phyloP scores from a whole-genome alignment of 2,113 vertebrate species.

The Callocephalon fimbriatum region DNA sequence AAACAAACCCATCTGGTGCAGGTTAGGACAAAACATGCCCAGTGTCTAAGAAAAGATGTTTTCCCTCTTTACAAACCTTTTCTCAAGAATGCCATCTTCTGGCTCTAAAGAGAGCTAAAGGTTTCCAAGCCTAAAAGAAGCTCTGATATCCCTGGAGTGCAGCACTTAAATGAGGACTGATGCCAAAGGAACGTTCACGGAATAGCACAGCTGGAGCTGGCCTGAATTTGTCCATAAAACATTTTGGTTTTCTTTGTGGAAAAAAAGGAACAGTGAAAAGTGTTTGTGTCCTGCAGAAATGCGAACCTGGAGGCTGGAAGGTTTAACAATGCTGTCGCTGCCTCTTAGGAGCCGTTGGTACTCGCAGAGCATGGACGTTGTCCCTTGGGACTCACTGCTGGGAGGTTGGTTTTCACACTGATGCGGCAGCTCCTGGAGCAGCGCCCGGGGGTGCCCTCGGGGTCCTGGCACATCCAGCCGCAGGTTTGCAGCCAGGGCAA shows the following conservation, averaged over 20 bases:
- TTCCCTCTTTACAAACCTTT: neutral
- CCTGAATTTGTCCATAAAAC: neutral
- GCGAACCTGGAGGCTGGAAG: too few relatives aligned
- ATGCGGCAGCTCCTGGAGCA: neutral
- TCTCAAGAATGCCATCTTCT: constrained; percentile 55
- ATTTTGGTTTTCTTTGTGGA: neutral
- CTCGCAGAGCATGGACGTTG: accelerated
- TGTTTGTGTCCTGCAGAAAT: neutral
- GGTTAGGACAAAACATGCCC: neutral
- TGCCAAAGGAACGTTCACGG: neutral
- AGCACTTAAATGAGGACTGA: neutral
- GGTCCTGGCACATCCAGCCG: neutral
- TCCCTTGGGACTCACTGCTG: constrained; percentile 15
- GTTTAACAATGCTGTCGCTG: accelerated
- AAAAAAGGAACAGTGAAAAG: neutral
- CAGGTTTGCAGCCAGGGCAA: constrained; percentile 35
- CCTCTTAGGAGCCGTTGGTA: accelerated
- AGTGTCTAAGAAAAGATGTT: neutral
- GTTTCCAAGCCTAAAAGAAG: neutral
- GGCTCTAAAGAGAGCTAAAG: neutral
- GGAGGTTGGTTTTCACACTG: constrained; percentile 31
- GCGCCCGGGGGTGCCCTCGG: neutral
- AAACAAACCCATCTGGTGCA: neutral
- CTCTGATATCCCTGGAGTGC: neutral
- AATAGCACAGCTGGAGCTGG: neutral